Conservation (phyloP, 2,888 invertebrate genomes). For the Hydriomena furcata region DNA sequence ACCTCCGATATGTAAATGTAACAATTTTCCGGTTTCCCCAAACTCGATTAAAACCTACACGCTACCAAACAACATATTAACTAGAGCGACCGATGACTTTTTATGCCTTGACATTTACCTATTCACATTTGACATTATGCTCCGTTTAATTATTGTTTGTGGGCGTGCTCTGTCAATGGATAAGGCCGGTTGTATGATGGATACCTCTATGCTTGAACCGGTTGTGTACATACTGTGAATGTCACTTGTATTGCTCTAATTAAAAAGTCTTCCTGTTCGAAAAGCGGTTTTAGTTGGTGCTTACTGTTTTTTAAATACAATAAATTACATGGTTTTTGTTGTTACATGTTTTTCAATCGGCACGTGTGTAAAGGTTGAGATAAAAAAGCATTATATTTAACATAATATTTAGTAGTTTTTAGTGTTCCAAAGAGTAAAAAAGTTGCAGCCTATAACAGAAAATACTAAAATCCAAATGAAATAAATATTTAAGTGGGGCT, state of each 20-base stretch:
- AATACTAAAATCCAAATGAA: no score
- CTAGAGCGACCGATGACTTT: conserved; percentile 57
- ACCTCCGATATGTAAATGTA: no score
- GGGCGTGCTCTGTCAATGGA: conserved; percentile 71
- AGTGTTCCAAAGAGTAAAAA: no score
- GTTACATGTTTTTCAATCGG: no score
- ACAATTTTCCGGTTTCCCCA: no score
- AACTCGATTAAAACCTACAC: background rate
- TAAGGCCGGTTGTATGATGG: conserved; percentile 31
- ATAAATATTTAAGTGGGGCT: no score
- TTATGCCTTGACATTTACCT: conserved; percentile 74
- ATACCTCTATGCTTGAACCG: conserved; percentile 29
- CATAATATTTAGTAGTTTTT: no score
- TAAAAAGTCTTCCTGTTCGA: conserved; percentile 62
- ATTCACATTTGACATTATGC: conserved; percentile 77
- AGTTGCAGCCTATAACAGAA: no score
- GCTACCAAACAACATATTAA: conserved; percentile 13
- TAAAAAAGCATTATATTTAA: no score
- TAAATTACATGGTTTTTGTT: no score
- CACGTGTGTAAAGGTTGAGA: no score
- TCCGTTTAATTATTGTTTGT: conserved; percentile 74
- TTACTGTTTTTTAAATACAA: background rate
- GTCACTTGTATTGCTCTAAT: conserved; percentile 59
- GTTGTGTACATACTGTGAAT: conserved; percentile 46
- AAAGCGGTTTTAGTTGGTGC: conserved; percentile 11